Conservation (phyloP, 1,140 invertebrate genomes). For the Habropoda laboriosa region DNA sequence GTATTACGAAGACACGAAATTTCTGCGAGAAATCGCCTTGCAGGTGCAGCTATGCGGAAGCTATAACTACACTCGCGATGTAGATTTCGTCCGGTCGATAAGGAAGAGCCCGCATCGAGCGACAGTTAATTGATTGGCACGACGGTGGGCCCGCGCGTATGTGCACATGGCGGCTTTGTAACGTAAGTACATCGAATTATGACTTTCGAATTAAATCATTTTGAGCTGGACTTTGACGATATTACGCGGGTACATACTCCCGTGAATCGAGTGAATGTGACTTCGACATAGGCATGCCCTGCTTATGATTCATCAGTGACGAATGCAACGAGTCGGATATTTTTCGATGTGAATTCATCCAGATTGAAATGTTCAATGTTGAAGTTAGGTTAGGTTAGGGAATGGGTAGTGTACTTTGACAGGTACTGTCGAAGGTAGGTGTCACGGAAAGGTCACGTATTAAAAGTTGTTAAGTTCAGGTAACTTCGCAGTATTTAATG, state of each 20-base stretch:
- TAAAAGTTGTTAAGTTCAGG: no score
- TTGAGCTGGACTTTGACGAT: no score
- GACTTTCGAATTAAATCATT: slow-evolving; percentile 13
- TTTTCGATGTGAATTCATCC: not conserved
- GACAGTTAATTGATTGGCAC: slow-evolving; percentile 3
- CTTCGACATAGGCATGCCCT: not conserved
- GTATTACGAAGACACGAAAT: slow-evolving; percentile 35
- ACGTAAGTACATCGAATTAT: not conserved
- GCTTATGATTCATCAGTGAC: not conserved
- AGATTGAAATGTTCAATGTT: no score
- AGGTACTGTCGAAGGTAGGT: no score
- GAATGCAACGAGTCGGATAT: not conserved
- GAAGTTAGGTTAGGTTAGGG: no score
- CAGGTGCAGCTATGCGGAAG: not conserved
- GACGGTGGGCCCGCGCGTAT: not conserved
- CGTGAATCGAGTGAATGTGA: not conserved
- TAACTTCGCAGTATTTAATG: no score
- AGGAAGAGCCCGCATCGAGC: not conserved
- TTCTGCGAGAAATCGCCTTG: slow-evolving; percentile 15
- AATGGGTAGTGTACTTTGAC: no score
- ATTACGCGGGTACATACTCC: not conserved
- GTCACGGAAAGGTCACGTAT: no score
- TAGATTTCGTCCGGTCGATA: not conserved
- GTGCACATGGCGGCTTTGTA: not conserved
- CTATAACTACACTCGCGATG: not conserved